Evolutionary conservation across 2,888 invertebrate genomes (phyloP).

Genomic region (Andrena minutula): DNA sequence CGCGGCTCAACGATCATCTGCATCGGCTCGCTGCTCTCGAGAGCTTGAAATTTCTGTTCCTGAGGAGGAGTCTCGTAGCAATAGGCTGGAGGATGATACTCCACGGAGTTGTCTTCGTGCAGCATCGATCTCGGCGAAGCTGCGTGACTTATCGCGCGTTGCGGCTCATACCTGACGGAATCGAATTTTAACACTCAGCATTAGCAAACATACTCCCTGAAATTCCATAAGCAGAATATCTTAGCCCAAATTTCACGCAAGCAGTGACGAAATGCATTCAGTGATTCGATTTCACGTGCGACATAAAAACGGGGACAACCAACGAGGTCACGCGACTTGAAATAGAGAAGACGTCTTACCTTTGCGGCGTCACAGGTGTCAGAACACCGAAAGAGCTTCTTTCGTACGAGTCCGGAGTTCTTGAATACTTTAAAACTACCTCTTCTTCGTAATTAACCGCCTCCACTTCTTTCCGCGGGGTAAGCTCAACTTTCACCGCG

Average conservation of each 20-base stretch:
- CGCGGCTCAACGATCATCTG: slow-evolving; percentile 67
- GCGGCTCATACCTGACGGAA: slow-evolving; percentile 74
- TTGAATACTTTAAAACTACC: slow-evolving; percentile 71
- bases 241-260: neutral
- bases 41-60: slow-evolving; percentile 75
- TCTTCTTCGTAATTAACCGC: slow-evolving; percentile 65
- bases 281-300: neutral
- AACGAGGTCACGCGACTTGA: neutral
- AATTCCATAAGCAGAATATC: neutral
- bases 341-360: slow-evolving; percentile 68
- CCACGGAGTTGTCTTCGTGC: slow-evolving; percentile 80
- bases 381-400: slow-evolving; percentile 77
- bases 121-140: slow-evolving; percentile 76
- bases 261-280: neutral
- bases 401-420: slow-evolving; percentile 79
- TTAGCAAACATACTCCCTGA: too few relatives aligned
- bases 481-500: slow-evolving; percentile 72
- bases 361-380: slow-evolving; percentile 80
- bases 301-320: neutral
- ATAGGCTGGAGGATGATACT: slow-evolving; percentile 77
- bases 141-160: slow-evolving; percentile 68
- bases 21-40: slow-evolving; percentile 65
- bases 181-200: neutral
- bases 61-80: slow-evolving; percentile 81
- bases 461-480: slow-evolving; percentile 73